These are phyloP conservation scores for Dendrophyllia cribrosa DNA, from an alignment of 64 coral and sea anemone genomes.

Conservation along the genomic window DNA sequence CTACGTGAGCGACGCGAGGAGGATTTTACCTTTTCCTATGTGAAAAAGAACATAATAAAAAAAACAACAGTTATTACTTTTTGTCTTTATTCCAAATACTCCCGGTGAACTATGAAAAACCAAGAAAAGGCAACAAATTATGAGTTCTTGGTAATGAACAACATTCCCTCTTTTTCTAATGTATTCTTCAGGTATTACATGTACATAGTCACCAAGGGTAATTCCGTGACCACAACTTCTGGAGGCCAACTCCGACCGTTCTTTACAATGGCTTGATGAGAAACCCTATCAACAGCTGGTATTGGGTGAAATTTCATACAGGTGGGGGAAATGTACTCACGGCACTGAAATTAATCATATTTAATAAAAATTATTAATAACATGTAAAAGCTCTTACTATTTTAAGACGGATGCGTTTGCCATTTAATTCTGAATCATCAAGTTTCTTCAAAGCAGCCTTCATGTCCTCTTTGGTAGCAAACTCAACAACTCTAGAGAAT, in stretches of 20 bases:
- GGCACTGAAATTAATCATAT: too few species aligned
- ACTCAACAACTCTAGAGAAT: slow-evolving; percentile 89
- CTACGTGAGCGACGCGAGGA: slow-evolving; percentile 49
- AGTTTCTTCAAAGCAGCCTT: slow-evolving; percentile 96
- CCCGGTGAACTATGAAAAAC: not conserved
- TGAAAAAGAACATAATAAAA: not conserved
- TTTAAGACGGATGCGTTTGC: slow-evolving; percentile 87
- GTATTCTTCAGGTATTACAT: too few species aligned
- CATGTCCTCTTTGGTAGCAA: slow-evolving; percentile 97
- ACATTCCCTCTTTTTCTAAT: too few species aligned
- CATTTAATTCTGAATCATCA: slow-evolving; percentile 93
- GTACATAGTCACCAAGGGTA: too few species aligned
- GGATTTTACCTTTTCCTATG: slow-evolving; percentile 69
- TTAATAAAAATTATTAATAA: too few species aligned
- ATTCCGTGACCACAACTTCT: too few species aligned
- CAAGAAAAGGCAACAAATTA: not conserved
- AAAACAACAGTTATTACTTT: not conserved
- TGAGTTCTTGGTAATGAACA: too few species aligned
- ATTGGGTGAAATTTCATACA: too few species aligned
- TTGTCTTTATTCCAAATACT: not conserved
- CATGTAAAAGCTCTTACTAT: slow-evolving; percentile 75
- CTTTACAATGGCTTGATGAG: too few species aligned
- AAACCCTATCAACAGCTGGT: too few species aligned
- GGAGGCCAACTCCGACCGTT: too few species aligned
- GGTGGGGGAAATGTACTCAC: too few species aligned